Evolutionary conservation across 2,797 vertebrate species (phyloP).

Genomic region (Saxicola maurus): DNA sequence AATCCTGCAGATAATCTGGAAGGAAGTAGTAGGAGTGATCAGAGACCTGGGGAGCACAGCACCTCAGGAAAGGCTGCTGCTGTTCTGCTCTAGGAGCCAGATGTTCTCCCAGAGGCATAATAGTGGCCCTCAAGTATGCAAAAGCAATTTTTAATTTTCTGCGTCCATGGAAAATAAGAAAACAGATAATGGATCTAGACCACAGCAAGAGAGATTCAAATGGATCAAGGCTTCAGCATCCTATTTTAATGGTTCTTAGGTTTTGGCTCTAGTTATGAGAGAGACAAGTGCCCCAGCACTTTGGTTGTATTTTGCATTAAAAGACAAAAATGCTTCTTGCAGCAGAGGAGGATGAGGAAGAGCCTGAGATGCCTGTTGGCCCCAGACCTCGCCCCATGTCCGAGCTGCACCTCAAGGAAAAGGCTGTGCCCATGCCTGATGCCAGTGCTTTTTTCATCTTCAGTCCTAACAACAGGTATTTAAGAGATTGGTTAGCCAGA

Average conservation of each 20-base stretch:
- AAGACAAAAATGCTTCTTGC: constrained; percentile 9
- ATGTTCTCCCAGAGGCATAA: background rate
- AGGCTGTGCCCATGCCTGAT: constrained; percentile 95
- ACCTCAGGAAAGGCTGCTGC: background rate
- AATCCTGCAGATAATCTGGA: background rate
- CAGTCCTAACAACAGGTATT: constrained; percentile 91
- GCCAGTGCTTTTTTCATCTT: constrained; percentile 96
- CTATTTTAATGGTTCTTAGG: background rate
- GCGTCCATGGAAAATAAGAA: background rate
- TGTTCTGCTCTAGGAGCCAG: background rate
- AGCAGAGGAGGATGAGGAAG: constrained; percentile 93
- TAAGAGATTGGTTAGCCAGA: background rate
- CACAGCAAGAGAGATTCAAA: background rate
- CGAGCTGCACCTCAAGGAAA: constrained; percentile 95
- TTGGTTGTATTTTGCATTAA: background rate
- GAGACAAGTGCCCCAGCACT: background rate
- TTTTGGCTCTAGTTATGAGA: background rate
- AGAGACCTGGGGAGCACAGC: background rate
- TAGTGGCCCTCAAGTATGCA: background rate
- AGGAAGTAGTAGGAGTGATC: background rate
- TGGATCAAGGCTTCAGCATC: background rate
- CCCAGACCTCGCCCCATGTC: constrained; percentile 93
- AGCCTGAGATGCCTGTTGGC: constrained; percentile 97
- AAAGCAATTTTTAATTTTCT: background rate
- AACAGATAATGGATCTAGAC: background rate